Evolutionary conservation across 1,140 invertebrate species (phyloP).

Genomic region (Macrocentrus cingulum): DNA sequence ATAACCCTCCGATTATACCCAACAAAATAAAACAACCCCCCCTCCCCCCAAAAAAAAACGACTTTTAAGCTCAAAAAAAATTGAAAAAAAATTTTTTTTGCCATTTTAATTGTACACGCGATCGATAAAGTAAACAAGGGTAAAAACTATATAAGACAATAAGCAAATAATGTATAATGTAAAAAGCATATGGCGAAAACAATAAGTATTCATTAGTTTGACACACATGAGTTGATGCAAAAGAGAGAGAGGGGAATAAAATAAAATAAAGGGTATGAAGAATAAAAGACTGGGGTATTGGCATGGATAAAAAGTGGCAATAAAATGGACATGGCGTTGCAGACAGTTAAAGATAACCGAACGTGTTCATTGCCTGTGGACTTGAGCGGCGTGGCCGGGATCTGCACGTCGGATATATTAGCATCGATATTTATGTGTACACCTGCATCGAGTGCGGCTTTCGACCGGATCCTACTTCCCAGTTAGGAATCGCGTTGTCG

Average conservation of each 20-base stretch:
- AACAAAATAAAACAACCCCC: no score
- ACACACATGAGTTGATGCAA: background rate
- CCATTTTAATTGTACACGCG: no score
- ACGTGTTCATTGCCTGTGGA: conserved; percentile 29
- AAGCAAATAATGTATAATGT: background rate
- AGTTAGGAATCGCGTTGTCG: conserved; percentile 55
- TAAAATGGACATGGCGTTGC: conserved; percentile 26
- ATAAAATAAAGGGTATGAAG: no score
- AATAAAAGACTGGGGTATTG: conserved; percentile 12
- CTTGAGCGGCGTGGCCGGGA: conserved; percentile 14
- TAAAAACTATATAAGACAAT: background rate
- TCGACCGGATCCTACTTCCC: conserved; percentile 59
- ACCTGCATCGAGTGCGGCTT: conserved; percentile 51
- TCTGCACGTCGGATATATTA: conserved; percentile 41
- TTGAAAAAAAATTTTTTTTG: no score
- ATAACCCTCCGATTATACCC: no score
- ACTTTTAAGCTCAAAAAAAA: no score
- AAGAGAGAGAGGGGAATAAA: background rate
- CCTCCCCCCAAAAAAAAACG: no score
- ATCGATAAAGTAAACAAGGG: background rate
- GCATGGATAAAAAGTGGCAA: conserved; percentile 20
- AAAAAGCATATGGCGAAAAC: background rate
- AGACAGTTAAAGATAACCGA: conserved; percentile 31
- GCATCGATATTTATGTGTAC: conserved; percentile 59
- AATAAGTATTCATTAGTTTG: conserved; percentile 20